Percentiles rank a stretch among this genome's conserved stretches.
Conservation (phyloP, 2,797 vertebrate genomes). For the Moxostoma hubbsi region DNA sequence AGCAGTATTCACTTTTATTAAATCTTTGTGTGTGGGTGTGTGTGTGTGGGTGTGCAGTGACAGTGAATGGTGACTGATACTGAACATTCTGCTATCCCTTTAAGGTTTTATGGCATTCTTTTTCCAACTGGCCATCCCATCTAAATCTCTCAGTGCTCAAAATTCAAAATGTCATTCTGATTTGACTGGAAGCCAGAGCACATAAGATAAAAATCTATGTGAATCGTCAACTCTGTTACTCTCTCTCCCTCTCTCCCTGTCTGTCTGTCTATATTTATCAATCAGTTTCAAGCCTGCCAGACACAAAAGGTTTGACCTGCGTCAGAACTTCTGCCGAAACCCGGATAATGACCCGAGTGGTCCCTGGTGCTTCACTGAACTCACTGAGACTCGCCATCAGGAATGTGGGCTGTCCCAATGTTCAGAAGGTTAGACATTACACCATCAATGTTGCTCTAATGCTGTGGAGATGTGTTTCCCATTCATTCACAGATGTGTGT, state of each 20-base stretch:
- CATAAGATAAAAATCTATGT: neutral
- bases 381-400: slow-evolving; percentile 87
- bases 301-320: slow-evolving; percentile 89
- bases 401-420: slow-evolving; percentile 91
- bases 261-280: slow-evolving; percentile 13
- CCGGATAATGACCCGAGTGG: slow-evolving; percentile 92
- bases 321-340: slow-evolving; percentile 96
- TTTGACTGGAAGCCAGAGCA: neutral
- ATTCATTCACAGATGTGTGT: neutral
- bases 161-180: slow-evolving; percentile 6
- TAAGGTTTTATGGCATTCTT: no score
- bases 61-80: no score
- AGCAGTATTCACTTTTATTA: no score
- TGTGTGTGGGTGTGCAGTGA: no score
- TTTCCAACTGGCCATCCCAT: no score
- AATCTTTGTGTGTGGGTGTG: no score
- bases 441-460: neutral
- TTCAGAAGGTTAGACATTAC: slow-evolving; percentile 84
- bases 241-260: slow-evolving; percentile 28
- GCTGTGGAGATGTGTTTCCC: neutral
- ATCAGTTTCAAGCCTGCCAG: slow-evolving; percentile 55
- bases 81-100: no score
- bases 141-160: no score
- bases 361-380: slow-evolving; percentile 96
- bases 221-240: neutral